phyloP scores from a whole-genome alignment of 2,888 invertebrate genomes.

The Pachymerium ferrugineum region DNA sequence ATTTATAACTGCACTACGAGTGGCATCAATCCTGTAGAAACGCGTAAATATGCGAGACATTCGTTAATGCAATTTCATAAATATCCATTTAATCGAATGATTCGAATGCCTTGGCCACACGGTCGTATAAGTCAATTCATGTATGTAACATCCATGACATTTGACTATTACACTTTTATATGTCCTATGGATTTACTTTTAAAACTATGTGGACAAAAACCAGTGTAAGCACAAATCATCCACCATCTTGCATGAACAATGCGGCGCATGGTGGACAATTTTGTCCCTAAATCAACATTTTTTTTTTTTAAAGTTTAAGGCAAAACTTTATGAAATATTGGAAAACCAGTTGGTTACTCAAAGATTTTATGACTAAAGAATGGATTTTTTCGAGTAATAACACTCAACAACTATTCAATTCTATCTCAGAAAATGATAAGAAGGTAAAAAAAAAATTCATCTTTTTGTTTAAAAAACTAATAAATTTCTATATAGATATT shows the following conservation, averaged over 20 bases:
- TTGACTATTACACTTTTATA: neutral
- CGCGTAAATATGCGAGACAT: neutral
- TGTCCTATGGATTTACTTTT: neutral
- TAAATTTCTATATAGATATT: neutral
- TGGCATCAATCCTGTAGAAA: neutral
- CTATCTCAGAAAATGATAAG: neutral
- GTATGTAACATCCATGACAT: neutral
- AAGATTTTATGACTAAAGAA: neutral
- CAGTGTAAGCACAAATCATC: too few species aligned
- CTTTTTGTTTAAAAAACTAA: too few species aligned
- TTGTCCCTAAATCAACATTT: too few species aligned
- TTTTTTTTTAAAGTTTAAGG: too few species aligned
- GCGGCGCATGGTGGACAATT: too few species aligned
- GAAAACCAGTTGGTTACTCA: neutral
- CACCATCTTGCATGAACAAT: too few species aligned
- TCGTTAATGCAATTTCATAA: neutral
- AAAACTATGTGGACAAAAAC: neutral
- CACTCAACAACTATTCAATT: neutral
- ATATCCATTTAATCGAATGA: neutral
- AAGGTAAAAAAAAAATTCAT: neutral
- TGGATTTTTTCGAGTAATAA: neutral
- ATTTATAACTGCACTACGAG: neutral
- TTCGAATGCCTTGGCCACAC: neutral
- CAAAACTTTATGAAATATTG: neutral
- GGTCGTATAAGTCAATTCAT: neutral